Conservation (phyloP, 2,888 invertebrate genomes). For the Neelides folsomi region DNA sequence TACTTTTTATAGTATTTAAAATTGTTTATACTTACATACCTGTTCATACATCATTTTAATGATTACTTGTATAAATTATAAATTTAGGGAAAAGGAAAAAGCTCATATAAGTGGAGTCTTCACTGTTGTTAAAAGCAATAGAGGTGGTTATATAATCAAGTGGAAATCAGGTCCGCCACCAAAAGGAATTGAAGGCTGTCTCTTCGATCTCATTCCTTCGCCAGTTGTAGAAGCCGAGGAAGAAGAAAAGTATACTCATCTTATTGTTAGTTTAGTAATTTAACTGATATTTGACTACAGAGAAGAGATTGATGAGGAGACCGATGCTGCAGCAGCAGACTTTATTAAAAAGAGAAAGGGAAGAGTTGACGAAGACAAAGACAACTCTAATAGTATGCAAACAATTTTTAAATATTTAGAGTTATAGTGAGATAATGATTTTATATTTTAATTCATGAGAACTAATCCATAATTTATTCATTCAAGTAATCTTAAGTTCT, state of each 20-base stretch:
- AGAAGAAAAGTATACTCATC: background rate
- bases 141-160: conserved; percentile 20
- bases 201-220: background rate
- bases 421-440: too few species aligned
- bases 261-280: too few species aligned
- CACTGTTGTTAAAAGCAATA: conserved; percentile 19
- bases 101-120: conserved; percentile 16
- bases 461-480: background rate
- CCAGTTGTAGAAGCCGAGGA: background rate
- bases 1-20: background rate
- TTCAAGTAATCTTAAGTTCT: conserved; percentile 11
- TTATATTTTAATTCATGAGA: too few species aligned
- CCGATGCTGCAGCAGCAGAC: background rate
- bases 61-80: background rate
- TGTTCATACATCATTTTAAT: too few species aligned
- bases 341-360: background rate
- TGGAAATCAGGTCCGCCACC: conserved; percentile 19
- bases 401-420: too few species aligned
- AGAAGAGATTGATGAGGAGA: background rate
- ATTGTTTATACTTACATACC: background rate
- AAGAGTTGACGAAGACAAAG: background rate
- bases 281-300: background rate
- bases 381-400: background rate
- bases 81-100: conserved; percentile 19
- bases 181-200: conserved; percentile 20